Percentiles rank a stretch among this genome's conserved stretches.
Evolutionary conservation across 2,113 vertebrate genomes (phyloP).

Genomic region (Hippocampus abdominalis): DNA sequence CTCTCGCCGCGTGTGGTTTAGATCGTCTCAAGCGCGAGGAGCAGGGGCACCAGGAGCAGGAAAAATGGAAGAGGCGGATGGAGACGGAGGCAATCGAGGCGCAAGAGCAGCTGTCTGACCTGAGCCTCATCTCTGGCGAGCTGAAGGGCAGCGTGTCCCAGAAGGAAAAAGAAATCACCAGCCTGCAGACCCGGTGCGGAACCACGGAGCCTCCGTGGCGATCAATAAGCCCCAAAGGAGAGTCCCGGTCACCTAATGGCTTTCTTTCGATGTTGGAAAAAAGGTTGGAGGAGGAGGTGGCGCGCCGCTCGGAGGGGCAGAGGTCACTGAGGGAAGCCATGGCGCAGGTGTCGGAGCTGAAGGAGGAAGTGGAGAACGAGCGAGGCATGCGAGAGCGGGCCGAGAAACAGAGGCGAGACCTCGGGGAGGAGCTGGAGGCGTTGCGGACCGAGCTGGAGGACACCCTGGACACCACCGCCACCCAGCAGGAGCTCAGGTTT

Average conservation of each 20-base stretch:
- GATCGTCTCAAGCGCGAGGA: conserved; percentile 89
- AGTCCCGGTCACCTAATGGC: neutral
- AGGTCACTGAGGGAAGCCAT: conserved; percentile 80
- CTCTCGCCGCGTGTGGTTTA: conserved; percentile 30
- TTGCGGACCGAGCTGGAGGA: conserved; percentile 86
- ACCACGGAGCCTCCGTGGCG: neutral
- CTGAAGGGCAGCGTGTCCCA: conserved; percentile 77
- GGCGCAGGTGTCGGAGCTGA: conserved; percentile 83
- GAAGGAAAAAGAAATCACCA: conserved; percentile 87
- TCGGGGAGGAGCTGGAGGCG: conserved; percentile 87
- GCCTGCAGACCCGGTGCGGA: conserved; percentile 75
- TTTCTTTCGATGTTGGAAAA: neutral
- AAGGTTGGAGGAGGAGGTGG: conserved; percentile 83
- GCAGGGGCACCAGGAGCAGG: conserved; percentile 84
- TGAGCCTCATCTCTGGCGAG: conserved; percentile 76
- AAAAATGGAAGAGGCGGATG: conserved; percentile 84
- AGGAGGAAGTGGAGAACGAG: conserved; percentile 87
- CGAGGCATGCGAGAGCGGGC: conserved; percentile 80
- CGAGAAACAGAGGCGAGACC: conserved; percentile 85
- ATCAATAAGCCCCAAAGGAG: neutral
- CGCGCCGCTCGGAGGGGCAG: conserved; percentile 75
- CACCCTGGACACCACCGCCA: conserved; percentile 85
- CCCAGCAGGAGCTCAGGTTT: conserved; percentile 87
- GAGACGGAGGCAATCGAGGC: conserved; percentile 82
- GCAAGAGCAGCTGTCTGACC: conserved; percentile 84